Evolutionary conservation across 2,113 vertebrate species (phyloP).

Genomic region (Vulpes lagopus): DNA sequence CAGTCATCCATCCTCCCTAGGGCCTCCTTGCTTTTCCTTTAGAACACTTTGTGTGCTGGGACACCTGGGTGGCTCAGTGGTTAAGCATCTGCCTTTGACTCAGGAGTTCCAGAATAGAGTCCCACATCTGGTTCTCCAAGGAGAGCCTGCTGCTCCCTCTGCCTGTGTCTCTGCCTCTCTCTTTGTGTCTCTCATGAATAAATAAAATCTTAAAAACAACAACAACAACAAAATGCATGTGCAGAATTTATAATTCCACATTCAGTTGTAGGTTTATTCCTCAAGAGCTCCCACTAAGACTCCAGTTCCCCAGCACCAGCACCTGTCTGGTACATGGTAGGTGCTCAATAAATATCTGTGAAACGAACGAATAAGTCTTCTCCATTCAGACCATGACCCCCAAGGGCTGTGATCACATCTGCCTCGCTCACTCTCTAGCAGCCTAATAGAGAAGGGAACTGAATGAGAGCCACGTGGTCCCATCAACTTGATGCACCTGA

Average conservation of each 20-base stretch:
- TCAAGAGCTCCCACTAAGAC: background rate
- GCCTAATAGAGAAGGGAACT: background rate
- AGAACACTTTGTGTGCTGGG: background rate
- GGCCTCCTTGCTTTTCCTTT: background rate
- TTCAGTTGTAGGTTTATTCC: background rate
- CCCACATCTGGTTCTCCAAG: no score
- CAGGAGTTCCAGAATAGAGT: no score
- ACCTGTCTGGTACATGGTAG: background rate
- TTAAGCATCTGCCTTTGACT: no score
- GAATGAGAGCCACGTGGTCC: accelerated
- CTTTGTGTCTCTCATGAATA: no score
- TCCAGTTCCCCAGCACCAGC: background rate
- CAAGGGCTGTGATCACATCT: background rate
- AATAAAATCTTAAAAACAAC: no score
- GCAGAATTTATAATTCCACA: background rate
- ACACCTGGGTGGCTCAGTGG: no score
- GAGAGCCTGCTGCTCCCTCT: no score
- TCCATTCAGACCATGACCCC: no score
- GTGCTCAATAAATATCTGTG: background rate
- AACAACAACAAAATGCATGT: no score
- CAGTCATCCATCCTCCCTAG: background rate
- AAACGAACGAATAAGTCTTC: background rate
- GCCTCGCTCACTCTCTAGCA: background rate
- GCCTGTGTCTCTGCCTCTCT: no score
- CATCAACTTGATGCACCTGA: background rate